phyloP scores from a whole-genome alignment of 2,888 invertebrate species.

The Gastracanthus pulcherrimus region DNA sequence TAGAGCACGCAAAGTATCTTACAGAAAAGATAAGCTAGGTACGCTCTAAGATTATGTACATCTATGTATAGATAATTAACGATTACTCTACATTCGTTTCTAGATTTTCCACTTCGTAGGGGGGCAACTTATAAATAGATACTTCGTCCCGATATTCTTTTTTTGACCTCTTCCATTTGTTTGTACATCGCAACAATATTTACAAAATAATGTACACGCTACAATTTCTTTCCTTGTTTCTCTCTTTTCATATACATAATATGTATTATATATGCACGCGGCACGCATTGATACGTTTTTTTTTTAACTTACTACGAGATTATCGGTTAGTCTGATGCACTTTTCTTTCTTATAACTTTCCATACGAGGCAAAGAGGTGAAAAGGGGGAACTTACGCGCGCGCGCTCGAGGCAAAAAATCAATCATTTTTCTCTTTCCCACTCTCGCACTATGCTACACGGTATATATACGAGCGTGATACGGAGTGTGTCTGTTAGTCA shows the following conservation, averaged over 20 bases:
- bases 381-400: slow-evolving; percentile 48
- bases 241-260: slow-evolving; percentile 30
- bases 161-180: slow-evolving; percentile 49
- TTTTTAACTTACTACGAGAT: slow-evolving; percentile 59
- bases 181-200: slow-evolving; percentile 76
- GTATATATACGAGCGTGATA: slow-evolving; percentile 64
- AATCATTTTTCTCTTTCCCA: background rate
- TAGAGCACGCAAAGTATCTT: slow-evolving; percentile 21
- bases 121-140: slow-evolving; percentile 64
- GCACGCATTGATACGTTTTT: slow-evolving; percentile 48
- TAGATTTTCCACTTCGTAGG: slow-evolving; percentile 63
- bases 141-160: background rate
- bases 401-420: slow-evolving; percentile 11
- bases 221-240: slow-evolving; percentile 61
- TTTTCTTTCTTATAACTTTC: slow-evolving; percentile 55
- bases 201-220: slow-evolving; percentile 75
- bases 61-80: slow-evolving; percentile 71
- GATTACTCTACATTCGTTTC: slow-evolving; percentile 70
- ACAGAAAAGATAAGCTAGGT: slow-evolving; percentile 66
- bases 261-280: slow-evolving; percentile 39
- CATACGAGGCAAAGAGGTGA: slow-evolving; percentile 48
- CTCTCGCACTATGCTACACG: background rate
- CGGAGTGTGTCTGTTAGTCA: slow-evolving; percentile 64
- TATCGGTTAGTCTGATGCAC: slow-evolving; percentile 67
- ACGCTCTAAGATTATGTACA: slow-evolving; percentile 73